Evolutionary conservation across 1,140 invertebrate genomes (phyloP), one percentile per base, ranked within the genome.

Genomic region (Pissodes strobi): DNA sequence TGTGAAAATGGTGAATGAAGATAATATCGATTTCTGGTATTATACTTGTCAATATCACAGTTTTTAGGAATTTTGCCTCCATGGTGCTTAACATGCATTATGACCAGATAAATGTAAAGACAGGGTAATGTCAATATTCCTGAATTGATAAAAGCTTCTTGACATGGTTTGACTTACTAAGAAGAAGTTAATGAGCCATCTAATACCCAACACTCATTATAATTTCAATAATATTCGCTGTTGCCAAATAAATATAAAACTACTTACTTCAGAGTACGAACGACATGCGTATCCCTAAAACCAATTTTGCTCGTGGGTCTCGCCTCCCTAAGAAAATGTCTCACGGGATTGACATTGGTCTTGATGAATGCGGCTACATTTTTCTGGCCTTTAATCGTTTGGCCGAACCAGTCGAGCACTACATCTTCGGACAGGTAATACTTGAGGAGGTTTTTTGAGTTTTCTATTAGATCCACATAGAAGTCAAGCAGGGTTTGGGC

Each of bases 351-450:
- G 12, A 72, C 38, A 13, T 72, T 64, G 2, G 60, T 64, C 55
- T 72, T 76, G 3, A 76, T 51, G 62, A 74, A 76, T 8, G 55
- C 22, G 0, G 46, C 45, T 8, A 81, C 76, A 68, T 83, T 82
- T 68, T 82, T 82, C 60, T 79, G 79, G 0, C 77, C 80, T 74
- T 79, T 83, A 1, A 85, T 76, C 23, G 82, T 84, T 46, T 80
- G 73, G 0, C 83, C 83, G 74, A 85, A 86, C 82, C 83, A 85
- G 70, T 85, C 80, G 1, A 85, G 70, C 10, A 79, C 75, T 2
- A 79, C 78, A 69, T 82, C 78, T 66, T 84, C 82, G 17, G 82
- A 76, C 53, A 85, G 66, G 72, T 83, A 83, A 66, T 71, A 75
- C 34, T 60, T 53, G 9, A 75, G 51, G 5, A 55, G 65, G n/a